Evolutionary conservation across 2,888 invertebrate species (phyloP).

Genomic region (Sycophila texana): DNA sequence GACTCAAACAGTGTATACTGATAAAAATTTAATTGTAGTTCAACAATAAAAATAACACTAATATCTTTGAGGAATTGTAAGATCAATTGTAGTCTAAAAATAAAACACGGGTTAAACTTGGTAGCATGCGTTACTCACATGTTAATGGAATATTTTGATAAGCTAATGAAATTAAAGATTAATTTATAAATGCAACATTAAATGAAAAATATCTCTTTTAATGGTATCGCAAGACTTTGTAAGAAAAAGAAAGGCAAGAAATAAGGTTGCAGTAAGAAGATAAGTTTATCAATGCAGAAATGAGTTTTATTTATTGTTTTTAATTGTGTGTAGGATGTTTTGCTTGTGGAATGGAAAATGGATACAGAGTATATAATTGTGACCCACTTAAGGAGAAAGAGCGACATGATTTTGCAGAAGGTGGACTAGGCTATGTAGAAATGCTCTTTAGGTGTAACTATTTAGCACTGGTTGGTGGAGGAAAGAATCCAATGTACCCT

Average conservation of each 20-base stretch:
- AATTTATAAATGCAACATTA: slow-evolving; percentile 25
- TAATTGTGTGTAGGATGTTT: slow-evolving; percentile 89
- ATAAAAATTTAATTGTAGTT: neutral
- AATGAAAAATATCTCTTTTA: slow-evolving; percentile 22
- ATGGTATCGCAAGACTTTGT: slow-evolving; percentile 20
- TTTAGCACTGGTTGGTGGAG: slow-evolving; percentile 96
- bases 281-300: slow-evolving; percentile 60
- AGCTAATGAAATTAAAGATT: slow-evolving; percentile 49
- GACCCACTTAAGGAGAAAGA: slow-evolving; percentile 98
- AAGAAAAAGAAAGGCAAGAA: slow-evolving; percentile 41
- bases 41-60: neutral
- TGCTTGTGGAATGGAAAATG: slow-evolving; percentile 97
- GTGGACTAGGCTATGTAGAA: slow-evolving; percentile 95
- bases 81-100: neutral
- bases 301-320: slow-evolving; percentile 57
- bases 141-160: slow-evolving; percentile 45
- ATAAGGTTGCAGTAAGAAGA: slow-evolving; percentile 57
- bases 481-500: slow-evolving; percentile 93
- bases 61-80: neutral
- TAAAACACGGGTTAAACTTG: slow-evolving; percentile 11
- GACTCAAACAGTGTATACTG: neutral
- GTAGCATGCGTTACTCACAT: slow-evolving; percentile 24
- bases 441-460: slow-evolving; percentile 99
- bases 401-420: slow-evolving; percentile 94
- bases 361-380: slow-evolving; percentile 97